Evolutionary conservation across 2,797 vertebrate species (phyloP).

Genomic region (Adelosebastes latens): DNA sequence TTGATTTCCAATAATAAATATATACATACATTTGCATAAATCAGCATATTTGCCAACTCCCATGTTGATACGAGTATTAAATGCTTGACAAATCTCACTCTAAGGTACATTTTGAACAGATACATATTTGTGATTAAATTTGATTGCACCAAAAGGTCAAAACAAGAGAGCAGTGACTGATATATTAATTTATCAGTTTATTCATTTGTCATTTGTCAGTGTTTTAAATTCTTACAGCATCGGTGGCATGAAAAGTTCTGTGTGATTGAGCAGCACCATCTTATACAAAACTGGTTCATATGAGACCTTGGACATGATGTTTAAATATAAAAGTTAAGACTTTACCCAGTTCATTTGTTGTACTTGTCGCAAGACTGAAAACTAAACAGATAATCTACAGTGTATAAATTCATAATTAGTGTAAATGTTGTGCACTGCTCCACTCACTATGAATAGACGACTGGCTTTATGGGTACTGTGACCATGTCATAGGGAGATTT

Average conservation of each 20-base stretch:
- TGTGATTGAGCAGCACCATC: background rate
- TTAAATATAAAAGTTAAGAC: background rate
- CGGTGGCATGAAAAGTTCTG: background rate
- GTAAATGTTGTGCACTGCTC: background rate
- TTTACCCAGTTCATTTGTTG: background rate
- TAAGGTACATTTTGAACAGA: no score
- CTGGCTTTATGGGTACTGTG: background rate
- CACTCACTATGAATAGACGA: background rate
- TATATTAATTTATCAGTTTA: background rate
- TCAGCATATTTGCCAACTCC: no score
- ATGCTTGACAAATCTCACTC: no score
- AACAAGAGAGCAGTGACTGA: background rate
- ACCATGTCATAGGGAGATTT: no score
- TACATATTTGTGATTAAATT: no score
- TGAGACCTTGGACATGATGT: background rate
- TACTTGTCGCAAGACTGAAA: background rate
- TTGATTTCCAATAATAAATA: no score
- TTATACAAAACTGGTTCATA: background rate
- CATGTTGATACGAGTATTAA: no score
- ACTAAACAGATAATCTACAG: background rate
- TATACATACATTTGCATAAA: no score
- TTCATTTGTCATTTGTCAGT: background rate
- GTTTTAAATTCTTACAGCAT: background rate
- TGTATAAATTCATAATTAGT: background rate
- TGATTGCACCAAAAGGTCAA: background rate